Evolutionary conservation across 2,888 invertebrate species (phyloP).

Genomic region (Drosophila kanekoi): DNA sequence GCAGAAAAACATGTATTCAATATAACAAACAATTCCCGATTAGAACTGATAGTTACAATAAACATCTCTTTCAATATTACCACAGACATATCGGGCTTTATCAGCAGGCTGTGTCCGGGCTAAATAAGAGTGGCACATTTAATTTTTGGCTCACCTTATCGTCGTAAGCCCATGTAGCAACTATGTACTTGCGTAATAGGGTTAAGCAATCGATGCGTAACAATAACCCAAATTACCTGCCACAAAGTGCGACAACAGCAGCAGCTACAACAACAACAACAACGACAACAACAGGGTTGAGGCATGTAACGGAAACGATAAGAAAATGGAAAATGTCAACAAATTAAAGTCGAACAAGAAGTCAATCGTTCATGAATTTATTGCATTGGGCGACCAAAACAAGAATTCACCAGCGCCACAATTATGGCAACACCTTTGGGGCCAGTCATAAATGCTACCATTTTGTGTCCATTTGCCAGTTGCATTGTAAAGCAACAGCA

Average conservation of each 20-base stretch:
- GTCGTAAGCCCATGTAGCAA: slow-evolving; percentile 29
- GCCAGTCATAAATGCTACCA: slow-evolving; percentile 36
- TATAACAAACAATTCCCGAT: slow-evolving; percentile 3
- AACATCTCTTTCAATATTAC: not conserved
- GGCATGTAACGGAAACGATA: slow-evolving; percentile 49
- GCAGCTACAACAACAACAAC: slow-evolving; percentile 15
- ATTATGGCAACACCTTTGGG: slow-evolving; percentile 10
- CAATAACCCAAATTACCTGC: slow-evolving; percentile 60
- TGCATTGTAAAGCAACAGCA: slow-evolving; percentile 26
- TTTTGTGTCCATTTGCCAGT: slow-evolving; percentile 29
- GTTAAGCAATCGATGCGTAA: slow-evolving; percentile 65
- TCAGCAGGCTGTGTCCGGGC: slow-evolving; percentile 3
- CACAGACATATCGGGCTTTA: slow-evolving; percentile 9
- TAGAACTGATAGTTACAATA: slow-evolving; percentile 10
- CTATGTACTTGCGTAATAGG: slow-evolving; percentile 42
- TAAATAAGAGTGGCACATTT: slow-evolving; percentile 3
- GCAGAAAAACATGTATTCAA: not conserved
- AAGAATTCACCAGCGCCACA: not conserved
- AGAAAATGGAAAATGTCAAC: slow-evolving; percentile 58
- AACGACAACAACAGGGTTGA: slow-evolving; percentile 28
- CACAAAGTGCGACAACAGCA: slow-evolving; percentile 8
- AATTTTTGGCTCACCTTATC: slow-evolving; percentile 34
- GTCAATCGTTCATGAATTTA: slow-evolving; percentile 41
- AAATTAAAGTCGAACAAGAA: slow-evolving; percentile 49
- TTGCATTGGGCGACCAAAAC: slow-evolving; percentile 7